Evolutionary conservation across 2,888 invertebrate species (phyloP).

Genomic region (Scaptomyza tumidula): DNA sequence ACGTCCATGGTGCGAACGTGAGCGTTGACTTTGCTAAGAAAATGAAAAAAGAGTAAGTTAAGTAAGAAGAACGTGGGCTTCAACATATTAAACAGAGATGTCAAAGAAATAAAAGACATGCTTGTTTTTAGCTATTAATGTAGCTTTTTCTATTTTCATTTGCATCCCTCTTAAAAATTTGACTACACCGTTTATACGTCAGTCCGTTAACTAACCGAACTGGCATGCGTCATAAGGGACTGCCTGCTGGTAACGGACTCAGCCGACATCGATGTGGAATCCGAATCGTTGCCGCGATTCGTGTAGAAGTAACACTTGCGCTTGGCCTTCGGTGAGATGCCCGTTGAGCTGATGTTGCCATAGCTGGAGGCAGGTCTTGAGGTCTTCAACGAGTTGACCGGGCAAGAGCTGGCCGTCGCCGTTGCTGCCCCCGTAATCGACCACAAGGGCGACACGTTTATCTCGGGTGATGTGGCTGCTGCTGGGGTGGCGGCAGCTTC

Average conservation of each 20-base stretch:
- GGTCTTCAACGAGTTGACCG: conserved; percentile 83
- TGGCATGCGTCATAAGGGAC: conserved; percentile 85
- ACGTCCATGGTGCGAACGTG: conserved; percentile 49
- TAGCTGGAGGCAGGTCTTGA: conserved; percentile 83
- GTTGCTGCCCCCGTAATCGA: conserved; percentile 39
- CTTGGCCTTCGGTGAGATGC: conserved; percentile 82
- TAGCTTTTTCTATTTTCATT: not conserved
- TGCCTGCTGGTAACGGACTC: conserved; percentile 88
- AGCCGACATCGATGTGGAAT: conserved; percentile 88
- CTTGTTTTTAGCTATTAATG: not conserved
- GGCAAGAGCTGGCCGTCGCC: conserved; percentile 82
- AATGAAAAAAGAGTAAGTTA: not conserved
- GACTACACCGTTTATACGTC: not conserved
- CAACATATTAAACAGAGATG: not conserved
- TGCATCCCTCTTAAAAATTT: not conserved
- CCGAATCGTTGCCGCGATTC: conserved; percentile 83
- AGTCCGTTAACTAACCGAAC: conserved; percentile 82
- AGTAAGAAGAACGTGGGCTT: not conserved
- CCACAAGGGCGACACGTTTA: conserved; percentile 73
- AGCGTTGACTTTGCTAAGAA: conserved; percentile 64
- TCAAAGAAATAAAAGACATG: not conserved
- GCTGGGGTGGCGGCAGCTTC: conserved; percentile 11
- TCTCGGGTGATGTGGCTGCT: conserved; percentile 47
- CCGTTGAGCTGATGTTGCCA: conserved; percentile 81
- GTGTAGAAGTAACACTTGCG: conserved; percentile 79